These are phyloP conservation scores for Enoplosus armatus DNA, from an alignment of 2,797 vertebrate species.

Conservation along the genomic window DNA sequence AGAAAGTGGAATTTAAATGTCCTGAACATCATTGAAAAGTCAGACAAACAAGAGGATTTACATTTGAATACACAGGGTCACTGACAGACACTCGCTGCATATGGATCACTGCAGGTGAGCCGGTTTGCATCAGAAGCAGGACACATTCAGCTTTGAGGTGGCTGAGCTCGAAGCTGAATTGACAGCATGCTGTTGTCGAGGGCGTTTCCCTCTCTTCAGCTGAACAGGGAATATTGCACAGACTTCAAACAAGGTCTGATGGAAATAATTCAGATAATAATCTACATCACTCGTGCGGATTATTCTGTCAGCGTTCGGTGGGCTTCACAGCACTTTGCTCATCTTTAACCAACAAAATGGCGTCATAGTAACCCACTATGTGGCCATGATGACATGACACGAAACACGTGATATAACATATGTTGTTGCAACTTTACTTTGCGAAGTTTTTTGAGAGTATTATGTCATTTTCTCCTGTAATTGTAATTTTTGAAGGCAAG, in stretches of 20 bases:
- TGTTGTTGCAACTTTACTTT: too few species aligned
- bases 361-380: background rate
- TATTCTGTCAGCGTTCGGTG: slow-evolving; percentile 15
- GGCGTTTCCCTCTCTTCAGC: slow-evolving; percentile 19
- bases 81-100: slow-evolving; percentile 34
- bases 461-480: background rate
- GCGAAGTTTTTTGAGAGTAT: too few species aligned
- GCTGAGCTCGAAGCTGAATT: slow-evolving; percentile 11
- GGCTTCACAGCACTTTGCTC: slow-evolving; percentile 8
- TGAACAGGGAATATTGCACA: background rate
- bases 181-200: slow-evolving; percentile 14
- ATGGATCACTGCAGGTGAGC: slow-evolving; percentile 45
- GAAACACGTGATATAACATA: background rate
- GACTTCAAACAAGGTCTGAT: slow-evolving; percentile 28
- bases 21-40: slow-evolving; percentile 44
- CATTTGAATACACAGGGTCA: slow-evolving; percentile 43
- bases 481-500: background rate
- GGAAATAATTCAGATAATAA: slow-evolving; percentile 45
- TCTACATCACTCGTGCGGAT: slow-evolving; percentile 29
- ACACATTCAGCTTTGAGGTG: slow-evolving; percentile 22
- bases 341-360: background rate
- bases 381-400: background rate
- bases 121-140: slow-evolving; percentile 39
- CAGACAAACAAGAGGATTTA: slow-evolving; percentile 56
- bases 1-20: slow-evolving; percentile 42